Percentiles rank a stretch among this genome's conserved stretches.
Evolutionary conservation across 2,888 invertebrate species (phyloP).

Genomic region (Tillus elongatus): DNA sequence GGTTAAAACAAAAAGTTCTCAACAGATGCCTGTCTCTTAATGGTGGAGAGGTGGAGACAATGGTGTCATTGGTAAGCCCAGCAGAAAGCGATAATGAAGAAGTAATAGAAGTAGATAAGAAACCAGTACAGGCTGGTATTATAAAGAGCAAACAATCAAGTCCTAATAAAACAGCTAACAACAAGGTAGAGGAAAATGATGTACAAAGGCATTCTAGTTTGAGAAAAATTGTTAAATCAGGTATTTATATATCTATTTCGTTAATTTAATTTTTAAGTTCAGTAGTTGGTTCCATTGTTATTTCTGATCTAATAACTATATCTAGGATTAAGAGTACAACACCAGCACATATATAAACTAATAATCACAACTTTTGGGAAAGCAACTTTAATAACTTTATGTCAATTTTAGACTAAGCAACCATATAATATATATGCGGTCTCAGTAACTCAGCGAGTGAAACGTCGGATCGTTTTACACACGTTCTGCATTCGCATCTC

Average conservation of each 20-base stretch:
- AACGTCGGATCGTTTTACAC: too few relatives aligned
- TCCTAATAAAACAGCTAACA: slow-evolving; percentile 13
- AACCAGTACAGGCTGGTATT: slow-evolving; percentile 16
- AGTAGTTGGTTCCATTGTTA: too few relatives aligned
- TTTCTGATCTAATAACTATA: too few relatives aligned
- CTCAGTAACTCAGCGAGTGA: too few relatives aligned
- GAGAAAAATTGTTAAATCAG: slow-evolving; percentile 39
- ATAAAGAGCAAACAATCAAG: slow-evolving; percentile 18
- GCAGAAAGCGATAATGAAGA: slow-evolving; percentile 56
- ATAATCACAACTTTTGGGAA: too few relatives aligned
- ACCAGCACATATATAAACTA: too few relatives aligned
- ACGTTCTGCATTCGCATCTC: too few relatives aligned
- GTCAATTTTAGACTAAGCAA: too few relatives aligned
- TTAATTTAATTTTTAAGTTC: too few relatives aligned
- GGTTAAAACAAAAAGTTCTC: slow-evolving; percentile 19
- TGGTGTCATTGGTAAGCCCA: slow-evolving; percentile 59
- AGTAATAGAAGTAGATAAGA: slow-evolving; percentile 39
- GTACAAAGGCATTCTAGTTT: slow-evolving; percentile 29
- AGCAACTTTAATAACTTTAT: too few relatives aligned
- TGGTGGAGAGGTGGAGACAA: slow-evolving; percentile 49
- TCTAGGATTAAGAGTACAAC: too few relatives aligned
- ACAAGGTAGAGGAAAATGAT: slow-evolving; percentile 20
- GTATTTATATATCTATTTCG: slow-evolving; percentile 31
- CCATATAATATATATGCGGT: too few relatives aligned
- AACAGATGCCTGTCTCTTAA: slow-evolving; percentile 26